Conservation (phyloP, 2,888 invertebrate genomes). For the Caenorhabditis uteleia region DNA sequence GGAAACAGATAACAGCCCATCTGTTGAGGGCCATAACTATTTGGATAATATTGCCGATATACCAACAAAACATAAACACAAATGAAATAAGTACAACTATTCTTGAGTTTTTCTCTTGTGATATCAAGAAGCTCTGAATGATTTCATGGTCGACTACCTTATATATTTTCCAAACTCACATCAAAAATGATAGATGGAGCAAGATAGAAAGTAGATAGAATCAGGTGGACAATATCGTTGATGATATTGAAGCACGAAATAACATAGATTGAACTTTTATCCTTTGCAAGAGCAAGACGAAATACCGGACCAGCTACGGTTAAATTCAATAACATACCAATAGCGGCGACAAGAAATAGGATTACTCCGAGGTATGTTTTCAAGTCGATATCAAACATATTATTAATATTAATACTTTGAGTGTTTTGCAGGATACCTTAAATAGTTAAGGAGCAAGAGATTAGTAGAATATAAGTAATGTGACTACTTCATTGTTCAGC, state of each 20-base stretch:
- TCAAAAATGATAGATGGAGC: conserved; percentile 2
- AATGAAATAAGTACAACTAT: conserved; percentile 26
- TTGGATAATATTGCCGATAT: conserved; percentile 40
- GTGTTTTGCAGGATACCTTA: too few species aligned
- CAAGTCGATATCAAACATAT: conserved; percentile 2
- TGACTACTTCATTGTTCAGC: too few species aligned
- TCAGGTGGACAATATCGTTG: conserved; percentile 34
- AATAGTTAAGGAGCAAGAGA: too few species aligned
- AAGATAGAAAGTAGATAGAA: conserved; percentile 36
- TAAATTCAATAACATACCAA: conserved; percentile 17
- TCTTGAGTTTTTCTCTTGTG: conserved; percentile 10
- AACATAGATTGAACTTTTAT: conserved; percentile 41
- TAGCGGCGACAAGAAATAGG: conserved; percentile 1
- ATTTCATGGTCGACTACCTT: too few species aligned
- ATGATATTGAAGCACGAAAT: conserved; percentile 39
- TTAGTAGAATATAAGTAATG: too few species aligned
- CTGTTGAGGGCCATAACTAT: conserved; percentile 48
- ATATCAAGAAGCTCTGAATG: conserved; percentile 32
- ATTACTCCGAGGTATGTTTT: conserved; percentile 9
- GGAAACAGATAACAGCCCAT: conserved; percentile 35
- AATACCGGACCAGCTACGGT: conserved; percentile 19
- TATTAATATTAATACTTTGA: too few species aligned
- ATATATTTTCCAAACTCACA: neutral
- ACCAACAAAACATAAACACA: conserved; percentile 48
- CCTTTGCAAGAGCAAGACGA: conserved; percentile 15